phyloP scores from a whole-genome alignment of 2,113 vertebrate genomes.

The Raphicerus campestris region DNA sequence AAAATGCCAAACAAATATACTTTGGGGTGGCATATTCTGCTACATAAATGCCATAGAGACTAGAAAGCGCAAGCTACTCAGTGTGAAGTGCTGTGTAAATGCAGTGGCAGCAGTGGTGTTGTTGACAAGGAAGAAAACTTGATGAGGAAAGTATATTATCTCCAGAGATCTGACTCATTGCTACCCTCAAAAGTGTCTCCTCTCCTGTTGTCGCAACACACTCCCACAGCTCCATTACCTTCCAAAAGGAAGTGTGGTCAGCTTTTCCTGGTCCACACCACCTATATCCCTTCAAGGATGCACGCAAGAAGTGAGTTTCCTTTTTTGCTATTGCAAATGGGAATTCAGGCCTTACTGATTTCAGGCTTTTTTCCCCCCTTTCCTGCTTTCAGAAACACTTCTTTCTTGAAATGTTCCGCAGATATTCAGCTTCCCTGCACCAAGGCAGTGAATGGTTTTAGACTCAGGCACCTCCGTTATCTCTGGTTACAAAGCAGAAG shows the following conservation, averaged over 20 bases:
- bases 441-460: neutral
- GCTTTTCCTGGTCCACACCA: rapidly evolving
- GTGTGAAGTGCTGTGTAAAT: neutral
- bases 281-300: neutral
- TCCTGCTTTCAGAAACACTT: neutral
- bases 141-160: neutral
- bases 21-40: neutral
- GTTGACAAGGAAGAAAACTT: neutral
- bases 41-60: neutral
- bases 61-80: neutral
- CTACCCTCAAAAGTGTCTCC: neutral
- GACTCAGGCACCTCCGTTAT: neutral
- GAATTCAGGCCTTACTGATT: neutral
- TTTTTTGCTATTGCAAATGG: neutral
- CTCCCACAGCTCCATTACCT: neutral
- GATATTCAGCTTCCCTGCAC: neutral
- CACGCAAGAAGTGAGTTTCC: neutral
- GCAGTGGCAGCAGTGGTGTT: too few relatives aligned
- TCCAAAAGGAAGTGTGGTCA: neutral
- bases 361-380: neutral
- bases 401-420: neutral
- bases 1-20: neutral
- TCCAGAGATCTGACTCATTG: neutral
- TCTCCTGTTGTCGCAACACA: neutral
- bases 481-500: neutral